Conservation (phyloP, 2,888 invertebrate species). For the Venusia cambrica region DNA sequence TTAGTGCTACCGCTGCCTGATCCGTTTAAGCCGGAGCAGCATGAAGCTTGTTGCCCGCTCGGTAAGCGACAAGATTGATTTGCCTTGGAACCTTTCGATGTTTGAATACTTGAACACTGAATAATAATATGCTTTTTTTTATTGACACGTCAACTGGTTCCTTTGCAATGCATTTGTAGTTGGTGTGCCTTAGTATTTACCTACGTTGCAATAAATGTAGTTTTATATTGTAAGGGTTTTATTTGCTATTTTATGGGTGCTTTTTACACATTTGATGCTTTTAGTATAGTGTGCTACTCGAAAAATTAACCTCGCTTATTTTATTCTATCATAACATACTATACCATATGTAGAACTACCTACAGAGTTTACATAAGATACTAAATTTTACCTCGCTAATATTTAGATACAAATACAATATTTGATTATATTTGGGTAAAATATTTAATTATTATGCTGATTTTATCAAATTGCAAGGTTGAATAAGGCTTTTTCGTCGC, state of each 20-base stretch:
- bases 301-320: no score
- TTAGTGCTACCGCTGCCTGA: conserved; percentile 91
- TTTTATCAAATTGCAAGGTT: no score
- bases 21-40: conserved; percentile 93
- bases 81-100: conserved; percentile 43
- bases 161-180: conserved; percentile 50
- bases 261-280: conserved; percentile 45
- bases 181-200: conserved; percentile 65
- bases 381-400: no score
- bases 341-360: conserved; percentile 41
- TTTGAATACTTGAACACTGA: conserved; percentile 25
- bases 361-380: conserved; percentile 34
- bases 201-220: conserved; percentile 44
- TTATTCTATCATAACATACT: conserved; percentile 18
- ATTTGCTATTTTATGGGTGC: conserved; percentile 31
- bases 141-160: conserved; percentile 41
- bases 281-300: conserved; percentile 38
- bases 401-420: no score
- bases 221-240: conserved; percentile 17
- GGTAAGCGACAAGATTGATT: conserved; percentile 83
- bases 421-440: no score
- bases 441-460: no score
- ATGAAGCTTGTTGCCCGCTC: conserved; percentile 94
- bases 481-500: no score
- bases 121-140: conserved; percentile 20